Percentiles rank a stretch among this genome's conserved stretches.
phyloP scores from a whole-genome alignment of 1,140 invertebrate species.

The Leucophenga varia region DNA sequence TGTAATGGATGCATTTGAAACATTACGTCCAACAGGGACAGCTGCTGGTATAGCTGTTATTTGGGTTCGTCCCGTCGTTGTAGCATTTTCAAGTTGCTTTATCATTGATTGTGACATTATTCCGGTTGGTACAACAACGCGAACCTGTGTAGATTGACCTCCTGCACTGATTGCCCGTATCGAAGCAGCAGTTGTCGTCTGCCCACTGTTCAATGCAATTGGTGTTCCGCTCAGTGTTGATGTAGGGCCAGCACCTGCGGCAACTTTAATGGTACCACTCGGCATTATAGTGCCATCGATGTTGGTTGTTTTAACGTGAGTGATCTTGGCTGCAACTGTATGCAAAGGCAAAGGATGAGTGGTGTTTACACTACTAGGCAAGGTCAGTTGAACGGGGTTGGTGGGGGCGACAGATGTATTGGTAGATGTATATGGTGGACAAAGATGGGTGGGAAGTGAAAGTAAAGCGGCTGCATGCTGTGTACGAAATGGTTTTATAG shows the following conservation, averaged over 20 bases:
- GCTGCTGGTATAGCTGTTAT: conserved; percentile 51
- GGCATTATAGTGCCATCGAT: conserved; percentile 30
- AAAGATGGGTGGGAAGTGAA: background rate
- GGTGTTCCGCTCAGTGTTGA: conserved; percentile 37
- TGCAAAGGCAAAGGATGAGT: conserved; percentile 42
- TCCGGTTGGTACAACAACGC: conserved; percentile 43
- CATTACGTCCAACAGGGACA: conserved; percentile 30
- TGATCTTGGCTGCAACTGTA: conserved; percentile 50
- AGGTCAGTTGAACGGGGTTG: conserved; percentile 22
- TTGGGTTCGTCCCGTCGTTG: conserved; percentile 44
- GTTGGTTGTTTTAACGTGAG: conserved; percentile 43
- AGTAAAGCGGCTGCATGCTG: no score
- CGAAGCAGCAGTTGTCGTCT: conserved; percentile 37
- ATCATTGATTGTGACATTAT: conserved; percentile 30
- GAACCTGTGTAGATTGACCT: conserved; percentile 49
- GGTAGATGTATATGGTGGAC: conserved; percentile 9
- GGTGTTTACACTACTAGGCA: conserved; percentile 41
- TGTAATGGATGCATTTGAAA: conserved; percentile 51
- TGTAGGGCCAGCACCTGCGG: conserved; percentile 29
- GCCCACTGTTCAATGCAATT: conserved; percentile 32
- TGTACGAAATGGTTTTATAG: background rate
- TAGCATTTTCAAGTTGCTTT: conserved; percentile 48
- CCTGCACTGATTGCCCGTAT: conserved; percentile 44
- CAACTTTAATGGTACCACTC: conserved; percentile 44
- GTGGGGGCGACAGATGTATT: conserved; percentile 12